These are phyloP conservation scores for Diplodus puntazzo DNA, from an alignment of 2,797 vertebrate species.

Conservation along the genomic window DNA sequence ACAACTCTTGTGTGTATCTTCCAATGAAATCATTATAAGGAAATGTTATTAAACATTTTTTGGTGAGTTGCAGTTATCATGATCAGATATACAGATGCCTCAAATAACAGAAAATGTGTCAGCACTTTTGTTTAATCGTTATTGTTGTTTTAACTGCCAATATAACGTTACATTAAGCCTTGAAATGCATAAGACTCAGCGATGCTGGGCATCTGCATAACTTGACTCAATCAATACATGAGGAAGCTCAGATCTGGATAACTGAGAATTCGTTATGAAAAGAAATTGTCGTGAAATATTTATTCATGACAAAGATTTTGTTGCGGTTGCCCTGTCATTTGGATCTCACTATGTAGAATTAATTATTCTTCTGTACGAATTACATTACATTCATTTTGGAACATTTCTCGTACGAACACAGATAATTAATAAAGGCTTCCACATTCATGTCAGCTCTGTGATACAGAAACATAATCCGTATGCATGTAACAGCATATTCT, in stretches of 20 bases:
- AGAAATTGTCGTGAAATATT: constrained; percentile 23
- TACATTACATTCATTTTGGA: constrained; percentile 5
- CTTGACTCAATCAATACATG: not conserved
- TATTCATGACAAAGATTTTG: constrained; percentile 38
- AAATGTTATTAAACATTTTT: not conserved
- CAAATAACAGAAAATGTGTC: constrained; percentile 25
- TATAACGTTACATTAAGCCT: constrained; percentile 16
- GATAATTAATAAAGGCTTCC: constrained; percentile 57
- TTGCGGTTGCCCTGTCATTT: constrained; percentile 28
- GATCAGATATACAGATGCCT: constrained; percentile 5
- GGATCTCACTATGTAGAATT: constrained; percentile 38
- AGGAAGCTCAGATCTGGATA: constrained; percentile 36
- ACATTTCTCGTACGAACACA: constrained; percentile 26
- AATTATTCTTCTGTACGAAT: constrained; percentile 28
- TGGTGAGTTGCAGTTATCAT: not conserved
- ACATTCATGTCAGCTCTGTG: constrained; percentile 56
- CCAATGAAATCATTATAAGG: too few species aligned
- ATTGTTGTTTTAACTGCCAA: not conserved
- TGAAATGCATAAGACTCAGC: constrained; percentile 5
- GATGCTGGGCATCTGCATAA: constrained; percentile 6
- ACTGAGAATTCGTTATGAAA: constrained; percentile 43
- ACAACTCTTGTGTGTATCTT: too few species aligned
- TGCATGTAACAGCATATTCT: constrained; percentile 31
- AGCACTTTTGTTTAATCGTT: not conserved
- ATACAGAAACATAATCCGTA: constrained; percentile 60